These are phyloP conservation scores for Drosophila sproati DNA, from an alignment of 1,140 invertebrate genomes.

Conservation along the genomic window DNA sequence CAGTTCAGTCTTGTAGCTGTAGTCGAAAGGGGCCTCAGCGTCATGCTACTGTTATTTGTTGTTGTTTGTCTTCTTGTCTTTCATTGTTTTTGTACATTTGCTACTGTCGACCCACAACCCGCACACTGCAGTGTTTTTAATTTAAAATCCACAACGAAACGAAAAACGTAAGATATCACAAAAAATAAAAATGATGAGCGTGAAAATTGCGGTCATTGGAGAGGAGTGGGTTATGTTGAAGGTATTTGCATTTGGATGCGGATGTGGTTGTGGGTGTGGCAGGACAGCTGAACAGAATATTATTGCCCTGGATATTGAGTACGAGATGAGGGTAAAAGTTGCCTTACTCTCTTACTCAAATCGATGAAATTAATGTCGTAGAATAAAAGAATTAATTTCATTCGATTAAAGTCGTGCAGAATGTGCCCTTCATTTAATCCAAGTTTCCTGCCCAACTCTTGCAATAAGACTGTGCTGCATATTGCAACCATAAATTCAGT, in stretches of 20 bases:
- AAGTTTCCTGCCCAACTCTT: background rate
- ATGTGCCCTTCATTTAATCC: background rate
- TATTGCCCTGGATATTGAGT: background rate
- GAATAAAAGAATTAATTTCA: too few species aligned
- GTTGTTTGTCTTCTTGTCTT: slow-evolving; percentile 70
- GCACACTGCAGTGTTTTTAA: slow-evolving; percentile 73
- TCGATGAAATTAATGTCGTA: too few species aligned
- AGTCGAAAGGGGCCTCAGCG: background rate
- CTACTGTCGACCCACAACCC: slow-evolving; percentile 50
- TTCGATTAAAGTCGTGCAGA: too few species aligned
- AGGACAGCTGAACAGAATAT: background rate
- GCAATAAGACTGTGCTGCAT: slow-evolving; percentile 25
- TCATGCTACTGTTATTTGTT: slow-evolving; percentile 9
- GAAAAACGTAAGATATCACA: slow-evolving; percentile 41
- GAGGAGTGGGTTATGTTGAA: background rate
- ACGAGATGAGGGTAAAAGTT: background rate
- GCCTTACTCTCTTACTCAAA: too few species aligned
- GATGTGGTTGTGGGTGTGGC: background rate
- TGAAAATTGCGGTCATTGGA: slow-evolving; percentile 50
- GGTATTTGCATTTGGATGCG: background rate
- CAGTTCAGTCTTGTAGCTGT: background rate
- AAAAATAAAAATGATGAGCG: slow-evolving; percentile 39
- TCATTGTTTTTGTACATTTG: slow-evolving; percentile 42
- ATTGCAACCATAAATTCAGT: slow-evolving; percentile 42
- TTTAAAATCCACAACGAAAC: slow-evolving; percentile 76